Percentiles rank a stretch among this genome's conserved stretches.
Evolutionary conservation across 2,113 vertebrate genomes (phyloP).

Genomic region (Datnioides undecimradiatus): DNA sequence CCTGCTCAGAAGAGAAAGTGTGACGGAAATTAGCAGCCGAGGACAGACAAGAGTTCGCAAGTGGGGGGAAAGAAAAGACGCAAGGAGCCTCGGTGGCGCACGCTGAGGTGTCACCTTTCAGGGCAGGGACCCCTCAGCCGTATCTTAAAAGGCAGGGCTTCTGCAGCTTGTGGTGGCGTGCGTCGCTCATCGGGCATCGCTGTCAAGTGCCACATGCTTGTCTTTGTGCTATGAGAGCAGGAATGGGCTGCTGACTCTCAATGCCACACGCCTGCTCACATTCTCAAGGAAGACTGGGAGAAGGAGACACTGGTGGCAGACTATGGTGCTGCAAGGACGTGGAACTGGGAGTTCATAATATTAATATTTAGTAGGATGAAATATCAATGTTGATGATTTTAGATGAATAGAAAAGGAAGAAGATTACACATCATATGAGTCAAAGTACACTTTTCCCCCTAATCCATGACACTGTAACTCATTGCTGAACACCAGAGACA

Average conservation of each 20-base stretch:
- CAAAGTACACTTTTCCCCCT: neutral
- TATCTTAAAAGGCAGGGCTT: constrained; percentile 75
- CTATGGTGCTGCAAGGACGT: constrained; percentile 16
- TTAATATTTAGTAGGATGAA: neutral
- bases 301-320: constrained; percentile 53
- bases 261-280: constrained; percentile 68
- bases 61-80: constrained; percentile 76
- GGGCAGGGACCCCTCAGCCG: constrained; percentile 52
- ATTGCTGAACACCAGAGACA: neutral
- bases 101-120: constrained; percentile 75
- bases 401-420: neutral
- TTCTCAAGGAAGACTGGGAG: constrained; percentile 67
- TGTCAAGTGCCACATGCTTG: constrained; percentile 80
- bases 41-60: constrained; percentile 78
- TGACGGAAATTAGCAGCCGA: constrained; percentile 74
- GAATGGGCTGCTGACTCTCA: constrained; percentile 66
- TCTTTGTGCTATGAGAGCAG: constrained; percentile 67
- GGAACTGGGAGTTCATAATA: neutral
- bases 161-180: constrained; percentile 38
- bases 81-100: constrained; percentile 62
- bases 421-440: neutral
- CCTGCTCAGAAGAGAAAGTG: constrained; percentile 60
- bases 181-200: constrained; percentile 63
- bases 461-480: neutral
- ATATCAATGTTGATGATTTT: neutral